Conservation (phyloP, 2,797 vertebrate genomes). For the Alosa sapidissima region DNA sequence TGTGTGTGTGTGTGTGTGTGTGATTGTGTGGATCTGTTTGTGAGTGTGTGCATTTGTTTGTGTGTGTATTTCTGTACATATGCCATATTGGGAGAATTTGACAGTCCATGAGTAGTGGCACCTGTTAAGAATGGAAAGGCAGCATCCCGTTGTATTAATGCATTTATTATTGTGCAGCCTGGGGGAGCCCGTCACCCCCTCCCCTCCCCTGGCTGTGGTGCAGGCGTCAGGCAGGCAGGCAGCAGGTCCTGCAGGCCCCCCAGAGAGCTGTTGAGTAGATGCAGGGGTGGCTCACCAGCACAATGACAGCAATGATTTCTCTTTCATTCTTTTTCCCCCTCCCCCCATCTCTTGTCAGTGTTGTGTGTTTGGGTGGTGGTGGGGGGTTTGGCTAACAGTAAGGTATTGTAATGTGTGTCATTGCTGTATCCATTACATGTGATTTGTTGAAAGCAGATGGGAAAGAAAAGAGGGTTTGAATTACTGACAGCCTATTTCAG, state of each 20-base stretch:
- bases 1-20: background rate
- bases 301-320: background rate
- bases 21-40: background rate
- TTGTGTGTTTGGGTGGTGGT: background rate
- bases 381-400: constrained; percentile 20
- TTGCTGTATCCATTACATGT: constrained; percentile 9
- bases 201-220: background rate
- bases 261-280: background rate
- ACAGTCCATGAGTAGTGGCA: background rate
- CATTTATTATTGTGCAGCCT: background rate
- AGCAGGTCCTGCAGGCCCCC: background rate
- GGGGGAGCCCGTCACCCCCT: background rate
- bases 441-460: constrained; percentile 13
- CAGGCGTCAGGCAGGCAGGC: background rate
- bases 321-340: constrained; percentile 21
- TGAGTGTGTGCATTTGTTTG: background rate
- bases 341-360: background rate
- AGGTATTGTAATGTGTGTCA: background rate
- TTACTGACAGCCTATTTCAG: constrained; percentile 9
- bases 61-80: constrained; percentile 40
- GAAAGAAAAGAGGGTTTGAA: background rate
- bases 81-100: background rate
- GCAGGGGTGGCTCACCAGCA: background rate
- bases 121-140: constrained; percentile 9
- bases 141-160: background rate